phyloP scores from a whole-genome alignment of 1,140 invertebrate genomes.

The Saxidomus purpurata region DNA sequence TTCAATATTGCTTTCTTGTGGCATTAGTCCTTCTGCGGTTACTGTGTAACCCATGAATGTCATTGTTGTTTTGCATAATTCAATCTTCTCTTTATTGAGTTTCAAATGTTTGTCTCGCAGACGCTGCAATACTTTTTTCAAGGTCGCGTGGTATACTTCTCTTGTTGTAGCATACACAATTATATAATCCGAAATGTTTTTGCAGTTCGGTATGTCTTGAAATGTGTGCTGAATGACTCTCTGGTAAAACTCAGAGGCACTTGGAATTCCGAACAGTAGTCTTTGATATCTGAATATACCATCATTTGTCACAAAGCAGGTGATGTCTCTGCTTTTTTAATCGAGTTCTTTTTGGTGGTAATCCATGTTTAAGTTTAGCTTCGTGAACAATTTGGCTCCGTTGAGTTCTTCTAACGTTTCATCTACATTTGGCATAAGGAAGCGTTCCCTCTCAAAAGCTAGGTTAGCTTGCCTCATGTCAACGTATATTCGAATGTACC shows the following conservation, averaged over 20 bases:
- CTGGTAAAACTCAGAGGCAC: conserved; percentile 81
- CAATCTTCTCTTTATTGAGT: conserved; percentile 58
- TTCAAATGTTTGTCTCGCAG: conserved; percentile 31
- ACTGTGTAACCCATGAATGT: conserved; percentile 56
- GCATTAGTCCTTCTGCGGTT: conserved; percentile 79
- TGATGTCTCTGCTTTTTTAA: conserved; percentile 63
- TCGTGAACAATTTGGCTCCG: conserved; percentile 46
- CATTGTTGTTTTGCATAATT: conserved; percentile 43
- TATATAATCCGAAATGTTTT: conserved; percentile 34
- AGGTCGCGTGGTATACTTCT: conserved; percentile 30
- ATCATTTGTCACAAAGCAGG: conserved; percentile 68
- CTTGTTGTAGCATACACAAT: conserved; percentile 7
- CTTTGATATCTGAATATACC: conserved; percentile 63
- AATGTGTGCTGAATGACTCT: conserved; percentile 63
- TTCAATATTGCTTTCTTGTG: conserved; percentile 82
- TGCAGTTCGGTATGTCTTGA: not conserved
- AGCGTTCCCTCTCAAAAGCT: conserved; percentile 66
- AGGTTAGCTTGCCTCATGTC: conserved; percentile 70
- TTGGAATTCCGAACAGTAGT: conserved; percentile 50
- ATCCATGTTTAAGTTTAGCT: conserved; percentile 69
- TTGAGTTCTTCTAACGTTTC: conserved; percentile 71
- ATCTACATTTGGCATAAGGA: conserved; percentile 70
- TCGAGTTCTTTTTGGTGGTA: conserved; percentile 74
- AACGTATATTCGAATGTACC: conserved; percentile 69
- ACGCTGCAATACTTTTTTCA: conserved; percentile 32